phyloP scores from a whole-genome alignment of 2,113 vertebrate genomes.

The Dipodomys merriami region DNA sequence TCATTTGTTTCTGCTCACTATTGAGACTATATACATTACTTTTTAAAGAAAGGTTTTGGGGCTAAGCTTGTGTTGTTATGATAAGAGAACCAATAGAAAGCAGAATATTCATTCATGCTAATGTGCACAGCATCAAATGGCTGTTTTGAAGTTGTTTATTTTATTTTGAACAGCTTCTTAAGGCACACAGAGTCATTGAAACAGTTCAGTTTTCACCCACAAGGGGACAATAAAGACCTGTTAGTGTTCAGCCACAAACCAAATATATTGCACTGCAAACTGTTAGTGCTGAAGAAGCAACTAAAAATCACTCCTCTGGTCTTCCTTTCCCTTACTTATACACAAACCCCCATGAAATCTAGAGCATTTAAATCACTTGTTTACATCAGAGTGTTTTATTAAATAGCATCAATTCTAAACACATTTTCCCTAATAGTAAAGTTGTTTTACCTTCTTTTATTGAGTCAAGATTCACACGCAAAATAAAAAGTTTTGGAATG shows the following conservation, averaged over 20 bases:
- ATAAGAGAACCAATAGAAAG: neutral
- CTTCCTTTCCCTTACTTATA: neutral
- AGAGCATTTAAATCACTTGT: neutral
- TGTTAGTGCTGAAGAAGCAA: neutral
- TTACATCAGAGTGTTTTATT: neutral
- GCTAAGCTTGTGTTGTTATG: neutral
- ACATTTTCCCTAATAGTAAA: constrained; percentile 26
- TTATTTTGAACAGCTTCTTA: constrained; percentile 31
- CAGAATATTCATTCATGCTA: neutral
- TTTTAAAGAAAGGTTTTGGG: constrained; percentile 12
- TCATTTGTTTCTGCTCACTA: constrained; percentile 31
- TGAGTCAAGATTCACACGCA: constrained; percentile 4
- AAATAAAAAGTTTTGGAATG: neutral
- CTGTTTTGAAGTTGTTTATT: constrained; percentile 13
- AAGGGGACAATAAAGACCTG: constrained; percentile 79
- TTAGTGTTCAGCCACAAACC: neutral
- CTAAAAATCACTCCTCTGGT: neutral
- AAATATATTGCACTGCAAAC: neutral
- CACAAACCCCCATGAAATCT: neutral
- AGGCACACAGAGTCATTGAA: neutral
- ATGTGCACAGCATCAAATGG: neutral
- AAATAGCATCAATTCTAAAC: neutral
- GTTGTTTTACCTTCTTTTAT: constrained; percentile 11
- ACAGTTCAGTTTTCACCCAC: constrained; percentile 72
- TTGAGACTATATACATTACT: constrained; percentile 14